Percentiles rank a stretch among this genome's conserved stretches.
These are phyloP conservation scores for Stichopus chloronotus DNA, from an alignment of 35 echinoderm and acorn worm genomes.

Conservation along the genomic window DNA sequence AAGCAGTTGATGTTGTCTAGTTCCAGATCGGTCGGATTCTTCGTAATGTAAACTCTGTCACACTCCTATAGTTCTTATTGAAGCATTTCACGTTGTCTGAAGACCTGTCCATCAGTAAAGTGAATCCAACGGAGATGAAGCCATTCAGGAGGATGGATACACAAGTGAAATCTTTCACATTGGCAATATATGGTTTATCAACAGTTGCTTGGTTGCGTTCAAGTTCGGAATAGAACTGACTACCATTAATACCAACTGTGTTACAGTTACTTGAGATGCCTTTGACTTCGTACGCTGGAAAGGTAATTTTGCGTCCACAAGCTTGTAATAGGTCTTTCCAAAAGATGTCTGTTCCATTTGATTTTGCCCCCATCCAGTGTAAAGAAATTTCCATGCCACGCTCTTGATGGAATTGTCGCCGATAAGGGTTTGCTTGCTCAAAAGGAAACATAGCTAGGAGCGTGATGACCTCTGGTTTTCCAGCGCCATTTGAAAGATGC, in stretches of 20 bases:
- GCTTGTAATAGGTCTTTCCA: background rate
- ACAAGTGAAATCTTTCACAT: background rate
- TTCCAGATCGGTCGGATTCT: background rate
- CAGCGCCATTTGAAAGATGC: background rate
- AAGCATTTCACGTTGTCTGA: background rate
- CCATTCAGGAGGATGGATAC: background rate
- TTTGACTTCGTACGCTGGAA: background rate
- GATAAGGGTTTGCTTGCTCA: background rate
- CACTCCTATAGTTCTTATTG: background rate
- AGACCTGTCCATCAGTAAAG: background rate
- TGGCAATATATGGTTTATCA: background rate
- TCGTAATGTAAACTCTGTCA: background rate
- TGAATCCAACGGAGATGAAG: background rate
- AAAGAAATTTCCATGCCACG: background rate
- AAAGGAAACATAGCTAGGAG: background rate
- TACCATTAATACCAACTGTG: no score
- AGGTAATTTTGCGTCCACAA: background rate
- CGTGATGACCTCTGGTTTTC: background rate
- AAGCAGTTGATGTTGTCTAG: no score
- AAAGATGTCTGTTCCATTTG: background rate
- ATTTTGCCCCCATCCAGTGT: background rate
- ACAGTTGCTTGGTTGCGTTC: no score
- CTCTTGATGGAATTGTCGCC: background rate
- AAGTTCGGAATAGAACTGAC: no score
- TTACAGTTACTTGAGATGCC: no score